phyloP scores from a whole-genome alignment of 2,113 vertebrate genomes.

The Pygoscelis antarcticus region DNA sequence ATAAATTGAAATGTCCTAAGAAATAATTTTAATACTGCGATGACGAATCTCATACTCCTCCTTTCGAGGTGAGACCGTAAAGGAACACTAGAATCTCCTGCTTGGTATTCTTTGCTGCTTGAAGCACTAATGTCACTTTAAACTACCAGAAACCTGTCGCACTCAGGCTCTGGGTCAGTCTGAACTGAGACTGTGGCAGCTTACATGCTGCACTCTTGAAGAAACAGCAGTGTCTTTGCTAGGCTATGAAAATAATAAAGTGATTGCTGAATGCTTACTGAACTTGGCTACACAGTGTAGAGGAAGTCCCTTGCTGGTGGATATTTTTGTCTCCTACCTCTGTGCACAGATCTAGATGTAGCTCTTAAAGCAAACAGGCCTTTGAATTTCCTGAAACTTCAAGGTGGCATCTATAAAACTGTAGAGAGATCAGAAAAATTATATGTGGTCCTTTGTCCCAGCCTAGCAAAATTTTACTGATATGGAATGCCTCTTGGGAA shows the following conservation, averaged over 20 bases:
- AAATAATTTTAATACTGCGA: background rate
- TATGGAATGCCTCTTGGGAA: background rate
- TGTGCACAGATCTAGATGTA: background rate
- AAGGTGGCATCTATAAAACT: background rate
- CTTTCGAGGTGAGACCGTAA: background rate
- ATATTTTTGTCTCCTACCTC: background rate
- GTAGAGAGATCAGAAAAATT: background rate
- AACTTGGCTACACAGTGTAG: background rate
- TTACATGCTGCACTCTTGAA: background rate
- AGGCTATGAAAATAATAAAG: background rate
- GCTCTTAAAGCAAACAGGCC: background rate
- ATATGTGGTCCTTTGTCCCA: background rate
- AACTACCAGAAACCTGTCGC: background rate
- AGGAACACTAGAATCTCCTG: background rate
- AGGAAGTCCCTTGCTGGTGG: background rate
- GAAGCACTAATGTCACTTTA: background rate
- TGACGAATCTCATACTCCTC: background rate
- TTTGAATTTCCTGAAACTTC: background rate
- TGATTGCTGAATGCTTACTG: background rate
- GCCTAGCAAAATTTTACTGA: background rate
- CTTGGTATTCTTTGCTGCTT: background rate
- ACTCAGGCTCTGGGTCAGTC: background rate
- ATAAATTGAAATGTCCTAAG: background rate
- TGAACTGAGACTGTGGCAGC: background rate
- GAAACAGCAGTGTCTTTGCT: background rate